Conservation (phyloP, 2,113 vertebrate species). For the Macroglossus sobrinus region DNA sequence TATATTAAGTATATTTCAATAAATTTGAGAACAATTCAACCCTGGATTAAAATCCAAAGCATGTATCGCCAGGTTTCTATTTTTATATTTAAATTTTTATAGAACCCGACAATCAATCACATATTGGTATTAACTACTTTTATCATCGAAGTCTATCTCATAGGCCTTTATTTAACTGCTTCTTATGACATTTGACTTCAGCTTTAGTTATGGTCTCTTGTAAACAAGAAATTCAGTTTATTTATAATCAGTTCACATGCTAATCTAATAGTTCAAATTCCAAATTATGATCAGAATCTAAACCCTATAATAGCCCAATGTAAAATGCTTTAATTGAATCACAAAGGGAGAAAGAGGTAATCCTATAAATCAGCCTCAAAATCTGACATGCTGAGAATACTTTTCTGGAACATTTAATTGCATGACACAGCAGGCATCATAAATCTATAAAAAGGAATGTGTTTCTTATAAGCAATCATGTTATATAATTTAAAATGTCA, state of each 20-base stretch:
- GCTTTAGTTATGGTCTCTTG: slow-evolving; percentile 62
- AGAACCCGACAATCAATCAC: background rate
- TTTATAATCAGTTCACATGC: slow-evolving; percentile 60
- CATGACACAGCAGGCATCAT: slow-evolving; percentile 52
- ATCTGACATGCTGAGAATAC: slow-evolving; percentile 43
- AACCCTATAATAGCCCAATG: background rate
- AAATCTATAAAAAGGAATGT: slow-evolving; percentile 24
- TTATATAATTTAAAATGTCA: slow-evolving; percentile 55
- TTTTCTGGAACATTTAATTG: slow-evolving; percentile 63
- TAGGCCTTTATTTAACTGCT: slow-evolving; percentile 37
- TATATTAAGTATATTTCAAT: background rate
- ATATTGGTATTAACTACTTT: background rate
- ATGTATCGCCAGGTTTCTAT: background rate
- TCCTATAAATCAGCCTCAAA: slow-evolving; percentile 49
- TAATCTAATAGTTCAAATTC: slow-evolving; percentile 56
- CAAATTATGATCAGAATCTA: slow-evolving; percentile 52
- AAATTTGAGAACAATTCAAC: background rate
- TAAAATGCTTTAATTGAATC: slow-evolving; percentile 72
- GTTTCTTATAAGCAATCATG: slow-evolving; percentile 4
- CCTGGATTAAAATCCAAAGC: background rate
- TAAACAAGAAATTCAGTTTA: slow-evolving; percentile 61
- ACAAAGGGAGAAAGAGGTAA: slow-evolving; percentile 47
- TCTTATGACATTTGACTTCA: slow-evolving; percentile 26
- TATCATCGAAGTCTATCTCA: background rate
- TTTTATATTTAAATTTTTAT: background rate